Conservation (phyloP, 2,888 invertebrate genomes). For the Melitaea athalia region DNA sequence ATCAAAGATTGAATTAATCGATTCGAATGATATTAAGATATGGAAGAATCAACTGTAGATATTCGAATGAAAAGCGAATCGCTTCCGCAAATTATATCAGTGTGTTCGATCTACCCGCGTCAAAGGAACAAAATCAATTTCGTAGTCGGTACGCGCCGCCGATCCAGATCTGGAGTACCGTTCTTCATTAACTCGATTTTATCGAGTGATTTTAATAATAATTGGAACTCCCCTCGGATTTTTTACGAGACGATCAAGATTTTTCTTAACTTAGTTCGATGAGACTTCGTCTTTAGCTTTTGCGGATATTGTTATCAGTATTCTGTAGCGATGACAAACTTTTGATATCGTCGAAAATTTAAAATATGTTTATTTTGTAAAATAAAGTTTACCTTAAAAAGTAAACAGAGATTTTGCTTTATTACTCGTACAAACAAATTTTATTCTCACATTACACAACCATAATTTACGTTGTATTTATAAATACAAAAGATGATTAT, state of each 20-base stretch:
- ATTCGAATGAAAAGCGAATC: conserved; percentile 51
- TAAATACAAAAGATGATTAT: too few species aligned
- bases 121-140: conserved; percentile 78
- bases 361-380: background rate
- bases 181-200: conserved; percentile 81
- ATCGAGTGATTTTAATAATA: conserved; percentile 76
- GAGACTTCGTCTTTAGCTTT: conserved; percentile 56
- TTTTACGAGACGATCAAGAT: conserved; percentile 70
- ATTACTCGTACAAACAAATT: too few species aligned
- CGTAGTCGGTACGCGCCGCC: conserved; percentile 53
- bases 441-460: too few species aligned
- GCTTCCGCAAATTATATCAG: conserved; percentile 70
- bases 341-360: background rate
- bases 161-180: conserved; percentile 70
- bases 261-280: conserved; percentile 61
- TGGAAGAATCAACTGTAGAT: conserved; percentile 35
- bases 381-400: background rate
- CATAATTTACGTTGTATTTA: too few species aligned
- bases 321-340: conserved; percentile 37
- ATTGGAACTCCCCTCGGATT: conserved; percentile 68
- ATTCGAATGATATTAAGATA: conserved; percentile 18
- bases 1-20: background rate
- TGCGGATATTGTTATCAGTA: conserved; percentile 54
- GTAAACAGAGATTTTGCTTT: too few species aligned
- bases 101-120: conserved; percentile 62